Evolutionary conservation across 2,113 vertebrate genomes (phyloP).

Genomic region (Benitochromis conjunctus): DNA sequence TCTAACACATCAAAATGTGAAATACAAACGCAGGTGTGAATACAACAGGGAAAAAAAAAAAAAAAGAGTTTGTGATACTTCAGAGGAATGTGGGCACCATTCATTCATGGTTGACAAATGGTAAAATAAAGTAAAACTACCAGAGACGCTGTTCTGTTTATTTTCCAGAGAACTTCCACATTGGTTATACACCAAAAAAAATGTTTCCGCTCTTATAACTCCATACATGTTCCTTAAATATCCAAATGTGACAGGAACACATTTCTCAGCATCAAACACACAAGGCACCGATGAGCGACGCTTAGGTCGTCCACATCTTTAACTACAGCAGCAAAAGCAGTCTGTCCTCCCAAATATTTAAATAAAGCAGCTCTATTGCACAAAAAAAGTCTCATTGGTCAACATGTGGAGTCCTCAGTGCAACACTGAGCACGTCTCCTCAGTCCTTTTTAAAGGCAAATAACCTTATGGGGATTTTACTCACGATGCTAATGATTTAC

Average conservation of each 20-base stretch:
- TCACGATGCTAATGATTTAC: background rate
- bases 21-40: background rate
- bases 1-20: background rate
- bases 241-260: background rate
- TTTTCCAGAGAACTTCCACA: background rate
- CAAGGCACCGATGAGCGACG: conserved; percentile 19
- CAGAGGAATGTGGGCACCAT: background rate
- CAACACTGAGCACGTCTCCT: background rate
- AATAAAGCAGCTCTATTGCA: background rate
- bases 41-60: background rate
- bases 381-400: background rate
- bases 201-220: background rate
- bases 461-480: background rate
- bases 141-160: background rate
- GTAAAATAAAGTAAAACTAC: background rate
- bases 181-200: background rate
- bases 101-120: background rate
- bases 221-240: background rate
- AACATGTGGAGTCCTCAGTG: background rate
- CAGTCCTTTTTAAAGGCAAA: background rate
- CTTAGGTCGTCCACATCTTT: conserved; percentile 16
- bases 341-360: background rate
- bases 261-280: background rate
- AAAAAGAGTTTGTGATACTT: background rate
- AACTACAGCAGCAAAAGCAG: background rate